Evolutionary conservation across 2,797 vertebrate genomes (phyloP), one percentile per base, ranked within the genome.

Genomic region (Melopsittacus undulatus): DNA sequence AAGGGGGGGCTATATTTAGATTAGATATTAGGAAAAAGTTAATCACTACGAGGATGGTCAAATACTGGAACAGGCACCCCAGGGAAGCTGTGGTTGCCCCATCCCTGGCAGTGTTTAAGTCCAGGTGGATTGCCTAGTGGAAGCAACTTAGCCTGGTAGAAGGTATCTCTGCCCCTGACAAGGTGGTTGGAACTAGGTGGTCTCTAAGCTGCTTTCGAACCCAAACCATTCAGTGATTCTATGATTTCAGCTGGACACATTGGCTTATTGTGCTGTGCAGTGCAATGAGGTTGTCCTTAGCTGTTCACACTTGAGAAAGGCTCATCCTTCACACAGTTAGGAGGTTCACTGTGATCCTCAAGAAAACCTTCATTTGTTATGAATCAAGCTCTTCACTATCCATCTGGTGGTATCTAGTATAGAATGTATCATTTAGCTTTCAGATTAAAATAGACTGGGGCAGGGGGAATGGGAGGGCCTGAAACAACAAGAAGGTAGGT

Each of bases 381-480:
- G 49, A 78, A 51, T 59, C 54, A 64, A 72, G 7, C 5, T 73
- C 11, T 48, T 54, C 5, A 2, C 75, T 89, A 68, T 61, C 36
- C 4, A 6, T 40, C 17, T 72, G n/a, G 24, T 56, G 4, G 5
- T 43, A 36, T 51, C 24, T 66, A 23, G 30, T 42, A 48, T 16
- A 70, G 34, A 42, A 42, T 5, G 21, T 32, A 68, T 38, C 2
- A 23, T 67, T 43, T 34, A 75, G 9, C 23, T 21, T 85, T 68
- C 36, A 83, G 52, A 64, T 15, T 24, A 79, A 72, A 84, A 79
- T 54, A 21, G 9, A 2, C 0, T 24, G 17, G 0, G 0, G 1
- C 5, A 2, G n/a, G 1, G 0, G 7, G 3, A 14, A 59, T 40
- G 59, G 2, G 4, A 2, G 2, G 22, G 12, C 2, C 8, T 89